These are phyloP conservation scores for Nesospiza acunhae DNA, from an alignment of 2,113 vertebrate genomes.

Conservation along the genomic window DNA sequence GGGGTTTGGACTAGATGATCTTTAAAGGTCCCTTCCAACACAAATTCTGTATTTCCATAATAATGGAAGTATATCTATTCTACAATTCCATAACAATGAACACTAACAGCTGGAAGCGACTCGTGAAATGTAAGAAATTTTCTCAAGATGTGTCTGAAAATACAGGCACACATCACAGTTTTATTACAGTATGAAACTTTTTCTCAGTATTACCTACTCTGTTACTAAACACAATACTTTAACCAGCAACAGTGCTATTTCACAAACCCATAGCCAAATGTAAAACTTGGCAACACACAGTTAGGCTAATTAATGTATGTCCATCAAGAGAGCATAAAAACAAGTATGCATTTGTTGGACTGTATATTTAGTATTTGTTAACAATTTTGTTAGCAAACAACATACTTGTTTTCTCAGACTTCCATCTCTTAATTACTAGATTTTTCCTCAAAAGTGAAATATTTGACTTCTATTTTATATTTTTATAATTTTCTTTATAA, in stretches of 20 bases:
- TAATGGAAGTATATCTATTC: neutral
- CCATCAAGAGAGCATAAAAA: neutral
- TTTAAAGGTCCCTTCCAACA: neutral
- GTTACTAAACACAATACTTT: neutral
- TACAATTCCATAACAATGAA: neutral
- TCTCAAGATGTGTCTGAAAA: neutral
- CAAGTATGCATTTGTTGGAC: neutral
- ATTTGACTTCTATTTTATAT: neutral
- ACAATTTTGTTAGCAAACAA: neutral
- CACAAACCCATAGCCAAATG: neutral
- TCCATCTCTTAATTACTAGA: neutral
- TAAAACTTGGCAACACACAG: neutral
- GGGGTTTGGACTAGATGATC: neutral
- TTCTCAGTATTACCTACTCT: neutral
- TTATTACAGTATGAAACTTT: neutral
- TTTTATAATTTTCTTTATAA: neutral
- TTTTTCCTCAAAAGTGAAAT: neutral
- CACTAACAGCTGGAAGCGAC: neutral
- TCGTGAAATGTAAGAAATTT: neutral
- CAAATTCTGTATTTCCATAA: neutral
- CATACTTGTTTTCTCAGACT: neutral
- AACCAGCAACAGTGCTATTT: neutral
- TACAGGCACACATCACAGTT: neutral
- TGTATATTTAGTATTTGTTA: neutral
- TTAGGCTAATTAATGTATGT: neutral